phyloP scores from a whole-genome alignment of 2,113 vertebrate genomes.

The Paradoxurus hermaphroditus region DNA sequence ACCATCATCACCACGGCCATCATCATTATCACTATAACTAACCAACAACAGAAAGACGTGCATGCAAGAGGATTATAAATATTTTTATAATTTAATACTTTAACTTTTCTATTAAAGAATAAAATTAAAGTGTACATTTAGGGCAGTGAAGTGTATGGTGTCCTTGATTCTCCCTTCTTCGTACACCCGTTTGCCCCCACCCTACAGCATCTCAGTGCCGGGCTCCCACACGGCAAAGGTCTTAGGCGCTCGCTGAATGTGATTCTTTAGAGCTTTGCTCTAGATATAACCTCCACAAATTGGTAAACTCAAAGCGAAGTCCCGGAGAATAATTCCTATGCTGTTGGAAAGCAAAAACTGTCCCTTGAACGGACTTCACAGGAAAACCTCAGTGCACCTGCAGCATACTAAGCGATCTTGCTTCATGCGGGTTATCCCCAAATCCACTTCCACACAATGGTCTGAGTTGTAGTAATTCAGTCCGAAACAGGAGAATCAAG shows the following conservation, averaged over 20 bases:
- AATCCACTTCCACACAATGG: background rate
- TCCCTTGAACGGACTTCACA: constrained; percentile 58
- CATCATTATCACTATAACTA: background rate
- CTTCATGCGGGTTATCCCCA: background rate
- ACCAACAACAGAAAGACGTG: background rate
- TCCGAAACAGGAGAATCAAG: background rate
- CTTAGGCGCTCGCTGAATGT: background rate
- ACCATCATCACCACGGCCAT: background rate
- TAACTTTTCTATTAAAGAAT: background rate
- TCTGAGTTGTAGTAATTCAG: background rate
- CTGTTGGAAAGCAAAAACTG: background rate
- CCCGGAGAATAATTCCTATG: background rate
- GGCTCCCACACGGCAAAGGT: background rate
- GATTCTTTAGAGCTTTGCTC: constrained; percentile 17
- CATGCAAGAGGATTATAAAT: background rate
- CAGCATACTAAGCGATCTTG: background rate
- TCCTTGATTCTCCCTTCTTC: background rate
- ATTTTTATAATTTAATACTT: background rate
- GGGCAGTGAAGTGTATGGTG: background rate
- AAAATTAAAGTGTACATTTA: background rate
- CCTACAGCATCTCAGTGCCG: background rate
- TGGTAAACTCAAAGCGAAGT: constrained; percentile 14
- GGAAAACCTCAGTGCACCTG: background rate
- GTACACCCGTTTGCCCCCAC: background rate
- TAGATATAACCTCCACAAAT: constrained; percentile 10